Evolutionary conservation across 2,888 invertebrate genomes (phyloP).

Genomic region (Iselma pallidipennis): DNA sequence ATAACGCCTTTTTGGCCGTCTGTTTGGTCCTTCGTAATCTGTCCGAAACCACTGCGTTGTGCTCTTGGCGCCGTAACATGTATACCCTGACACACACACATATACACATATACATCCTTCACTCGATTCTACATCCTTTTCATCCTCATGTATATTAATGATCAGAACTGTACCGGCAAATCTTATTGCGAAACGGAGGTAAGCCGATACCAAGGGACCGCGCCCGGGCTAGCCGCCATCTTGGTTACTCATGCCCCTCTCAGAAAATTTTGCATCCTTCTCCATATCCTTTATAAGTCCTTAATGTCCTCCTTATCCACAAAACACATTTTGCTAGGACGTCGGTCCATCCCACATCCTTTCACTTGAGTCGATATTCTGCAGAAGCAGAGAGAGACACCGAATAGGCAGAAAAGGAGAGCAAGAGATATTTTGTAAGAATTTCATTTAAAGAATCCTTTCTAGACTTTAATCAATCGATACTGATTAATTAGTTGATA

Average conservation of each 20-base stretch:
- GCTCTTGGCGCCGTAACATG: slow-evolving; percentile 15
- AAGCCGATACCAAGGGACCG: slow-evolving; percentile 55
- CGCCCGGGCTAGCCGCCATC: slow-evolving; percentile 53
- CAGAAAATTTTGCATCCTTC: slow-evolving; percentile 41
- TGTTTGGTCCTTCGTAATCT: slow-evolving; percentile 11
- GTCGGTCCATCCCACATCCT: slow-evolving; percentile 38
- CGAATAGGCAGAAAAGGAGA: not conserved
- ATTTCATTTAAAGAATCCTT: slow-evolving; percentile 18
- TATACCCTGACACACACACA: slow-evolving; percentile 7
- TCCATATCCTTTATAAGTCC: slow-evolving; percentile 40
- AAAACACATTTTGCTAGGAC: not conserved
- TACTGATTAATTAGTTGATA: too few species aligned
- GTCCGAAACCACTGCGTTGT: slow-evolving; percentile 24
- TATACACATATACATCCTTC: slow-evolving; percentile 5
- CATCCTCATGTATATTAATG: slow-evolving; percentile 54
- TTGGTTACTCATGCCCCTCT: slow-evolving; percentile 48
- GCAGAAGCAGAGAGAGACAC: slow-evolving; percentile 41
- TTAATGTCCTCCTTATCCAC: slow-evolving; percentile 25
- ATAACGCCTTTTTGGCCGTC: not conserved
- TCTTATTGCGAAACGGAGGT: slow-evolving; percentile 54
- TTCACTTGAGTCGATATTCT: slow-evolving; percentile 55
- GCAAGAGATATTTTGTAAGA: not conserved
- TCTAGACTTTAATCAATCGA: too few species aligned
- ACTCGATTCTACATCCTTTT: slow-evolving; percentile 35
- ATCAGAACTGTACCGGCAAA: slow-evolving; percentile 55